phyloP scores from a whole-genome alignment of 2,797 vertebrate species.

The Pangasius macronema region DNA sequence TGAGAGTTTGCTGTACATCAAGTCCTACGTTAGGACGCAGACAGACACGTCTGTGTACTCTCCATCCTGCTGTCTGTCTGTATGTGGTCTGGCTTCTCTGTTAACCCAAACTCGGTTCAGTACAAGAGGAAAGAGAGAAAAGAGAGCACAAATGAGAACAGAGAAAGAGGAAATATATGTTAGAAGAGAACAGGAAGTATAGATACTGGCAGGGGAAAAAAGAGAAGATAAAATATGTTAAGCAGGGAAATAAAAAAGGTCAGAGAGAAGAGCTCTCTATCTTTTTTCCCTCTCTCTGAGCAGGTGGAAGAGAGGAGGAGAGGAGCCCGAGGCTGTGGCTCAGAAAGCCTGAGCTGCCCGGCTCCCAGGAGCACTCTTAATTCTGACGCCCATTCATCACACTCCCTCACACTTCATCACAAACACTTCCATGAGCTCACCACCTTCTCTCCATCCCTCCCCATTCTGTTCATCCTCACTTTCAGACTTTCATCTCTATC shows the following conservation, averaged over 20 bases:
- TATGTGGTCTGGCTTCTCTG: neutral
- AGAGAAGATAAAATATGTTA: conserved; percentile 13
- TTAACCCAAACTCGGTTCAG: neutral
- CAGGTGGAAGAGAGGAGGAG: conserved; percentile 44
- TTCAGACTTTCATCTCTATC: neutral
- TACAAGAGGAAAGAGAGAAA: neutral
- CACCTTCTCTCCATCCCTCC: neutral
- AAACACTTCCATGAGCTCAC: conserved; percentile 45
- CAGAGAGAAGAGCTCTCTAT: neutral
- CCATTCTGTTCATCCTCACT: conserved; percentile 1
- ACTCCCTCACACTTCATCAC: conserved; percentile 51
- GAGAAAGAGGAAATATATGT: neutral
- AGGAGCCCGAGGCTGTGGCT: conserved; percentile 34
- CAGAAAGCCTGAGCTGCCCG: conserved; percentile 40
- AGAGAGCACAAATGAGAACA: neutral
- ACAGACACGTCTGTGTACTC: neutral
- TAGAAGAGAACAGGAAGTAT: conserved; percentile 7
- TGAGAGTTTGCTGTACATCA: neutral
- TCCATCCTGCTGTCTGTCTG: neutral
- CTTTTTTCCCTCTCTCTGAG: conserved; percentile 4
- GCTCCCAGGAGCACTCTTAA: conserved; percentile 52
- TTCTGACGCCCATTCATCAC: conserved; percentile 51
- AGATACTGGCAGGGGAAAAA: neutral
- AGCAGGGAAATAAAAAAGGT: conserved; percentile 24
- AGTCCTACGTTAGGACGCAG: neutral